Conservation (phyloP, 2,797 vertebrate species). For the Morus bassanus region DNA sequence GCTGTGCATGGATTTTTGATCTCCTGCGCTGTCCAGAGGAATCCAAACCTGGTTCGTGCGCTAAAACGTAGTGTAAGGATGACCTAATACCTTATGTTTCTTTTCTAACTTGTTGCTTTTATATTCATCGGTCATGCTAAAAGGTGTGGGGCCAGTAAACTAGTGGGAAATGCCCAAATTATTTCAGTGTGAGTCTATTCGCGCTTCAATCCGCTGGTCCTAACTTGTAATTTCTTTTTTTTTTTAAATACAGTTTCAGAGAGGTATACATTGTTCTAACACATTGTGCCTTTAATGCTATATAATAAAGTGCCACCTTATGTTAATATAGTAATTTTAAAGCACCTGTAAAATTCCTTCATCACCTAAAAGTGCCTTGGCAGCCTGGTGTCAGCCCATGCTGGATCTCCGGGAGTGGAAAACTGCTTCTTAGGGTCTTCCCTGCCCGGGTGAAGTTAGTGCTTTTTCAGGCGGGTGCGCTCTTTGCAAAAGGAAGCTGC, state of each 20-base stretch:
- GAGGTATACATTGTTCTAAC: neutral
- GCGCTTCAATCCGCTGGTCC: fast-evolving
- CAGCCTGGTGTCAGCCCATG: neutral
- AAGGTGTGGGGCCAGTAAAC: neutral
- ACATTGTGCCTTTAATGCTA: neutral
- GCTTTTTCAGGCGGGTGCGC: fast-evolving
- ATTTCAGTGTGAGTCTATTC: neutral
- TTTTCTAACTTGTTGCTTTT: neutral
- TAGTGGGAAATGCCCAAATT: neutral
- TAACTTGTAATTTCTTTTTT: neutral
- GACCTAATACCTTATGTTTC: neutral
- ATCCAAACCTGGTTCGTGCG: neutral
- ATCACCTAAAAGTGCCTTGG: neutral
- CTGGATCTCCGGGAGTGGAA: neutral
- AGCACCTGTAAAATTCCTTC: neutral
- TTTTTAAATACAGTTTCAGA: neutral
- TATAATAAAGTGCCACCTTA: neutral
- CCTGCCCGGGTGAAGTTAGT: neutral
- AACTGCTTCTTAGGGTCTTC: neutral
- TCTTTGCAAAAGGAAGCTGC: neutral
- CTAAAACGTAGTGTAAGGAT: neutral
- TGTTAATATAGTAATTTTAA: neutral
- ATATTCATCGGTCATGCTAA: neutral
- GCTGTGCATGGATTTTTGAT: neutral
- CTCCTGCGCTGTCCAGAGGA: neutral